phyloP scores from a whole-genome alignment of 1,140 invertebrate species.

The Myzus persicae region DNA sequence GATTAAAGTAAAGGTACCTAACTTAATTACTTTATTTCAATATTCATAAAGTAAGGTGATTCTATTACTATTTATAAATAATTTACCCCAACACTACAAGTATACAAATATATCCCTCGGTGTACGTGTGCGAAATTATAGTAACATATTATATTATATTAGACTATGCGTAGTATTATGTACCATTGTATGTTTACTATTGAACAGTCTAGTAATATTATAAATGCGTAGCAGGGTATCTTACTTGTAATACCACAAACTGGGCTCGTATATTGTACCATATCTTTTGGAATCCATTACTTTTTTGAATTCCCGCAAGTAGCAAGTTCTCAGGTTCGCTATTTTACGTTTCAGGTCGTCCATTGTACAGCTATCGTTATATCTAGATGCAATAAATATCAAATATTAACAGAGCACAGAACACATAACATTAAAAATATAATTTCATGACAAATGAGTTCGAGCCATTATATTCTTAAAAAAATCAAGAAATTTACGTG shows the following conservation, averaged over 20 bases:
- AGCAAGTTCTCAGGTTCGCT: conserved; percentile 51
- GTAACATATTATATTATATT: background rate
- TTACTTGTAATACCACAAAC: conserved; percentile 55
- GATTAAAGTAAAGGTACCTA: background rate
- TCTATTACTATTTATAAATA: background rate
- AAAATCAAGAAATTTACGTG: background rate
- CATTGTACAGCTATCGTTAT: conserved; percentile 47
- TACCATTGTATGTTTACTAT: no score
- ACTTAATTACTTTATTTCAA: background rate
- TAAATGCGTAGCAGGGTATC: background rate
- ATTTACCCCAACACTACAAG: background rate
- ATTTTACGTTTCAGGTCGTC: conserved; percentile 53
- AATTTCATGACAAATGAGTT: background rate
- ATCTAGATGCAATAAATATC: background rate
- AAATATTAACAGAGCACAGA: background rate
- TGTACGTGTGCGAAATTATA: background rate
- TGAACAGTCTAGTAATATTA: background rate
- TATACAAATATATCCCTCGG: no score
- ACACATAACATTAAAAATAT: background rate
- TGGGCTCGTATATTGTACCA: conserved; percentile 47
- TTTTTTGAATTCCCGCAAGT: conserved; percentile 51
- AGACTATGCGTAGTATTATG: background rate
- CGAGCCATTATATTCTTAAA: background rate
- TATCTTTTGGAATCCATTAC: conserved; percentile 42
- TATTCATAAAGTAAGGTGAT: background rate